phyloP scores from a whole-genome alignment of 2,888 invertebrate genomes.

The Sphaerophoria taeniata region DNA sequence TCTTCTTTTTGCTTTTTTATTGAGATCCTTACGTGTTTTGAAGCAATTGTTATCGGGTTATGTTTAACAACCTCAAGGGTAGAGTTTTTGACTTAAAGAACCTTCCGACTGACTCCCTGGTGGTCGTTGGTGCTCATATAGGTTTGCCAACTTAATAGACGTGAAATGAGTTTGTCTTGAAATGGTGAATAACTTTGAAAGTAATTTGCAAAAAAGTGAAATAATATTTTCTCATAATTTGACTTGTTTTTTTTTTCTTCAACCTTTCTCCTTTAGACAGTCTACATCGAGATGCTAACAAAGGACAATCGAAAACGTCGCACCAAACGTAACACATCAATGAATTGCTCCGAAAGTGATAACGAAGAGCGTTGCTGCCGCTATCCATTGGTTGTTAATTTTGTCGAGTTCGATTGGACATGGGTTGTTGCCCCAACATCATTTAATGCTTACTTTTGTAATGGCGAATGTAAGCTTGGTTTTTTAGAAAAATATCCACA shows the following conservation, averaged over 20 bases:
- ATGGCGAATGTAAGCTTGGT: conserved; percentile 95
- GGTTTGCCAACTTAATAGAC: no score
- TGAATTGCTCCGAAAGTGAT: conserved; percentile 90
- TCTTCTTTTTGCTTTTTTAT: no score
- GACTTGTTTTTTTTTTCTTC: not conserved
- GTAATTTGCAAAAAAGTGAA: no score
- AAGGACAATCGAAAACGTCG: conserved; percentile 84
- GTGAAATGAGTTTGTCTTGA: no score
- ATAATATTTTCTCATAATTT: not conserved
- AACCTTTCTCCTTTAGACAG: conserved; percentile 77
- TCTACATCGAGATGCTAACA: conserved; percentile 81
- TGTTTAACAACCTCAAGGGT: no score
- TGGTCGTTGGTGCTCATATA: no score
- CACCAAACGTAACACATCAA: conserved; percentile 90
- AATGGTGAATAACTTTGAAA: no score
- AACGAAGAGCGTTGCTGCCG: conserved; percentile 95
- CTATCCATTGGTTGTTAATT: conserved; percentile 96
- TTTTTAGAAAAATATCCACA: conserved; percentile 94
- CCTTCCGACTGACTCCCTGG: no score
- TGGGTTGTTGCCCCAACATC: conserved; percentile 98
- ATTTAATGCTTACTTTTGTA: conserved; percentile 98
- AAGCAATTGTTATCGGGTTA: no score
- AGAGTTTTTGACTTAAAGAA: no score
- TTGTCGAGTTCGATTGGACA: conserved; percentile 95
- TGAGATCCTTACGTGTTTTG: no score